phyloP scores from a whole-genome alignment of 2,888 invertebrate genomes.

The Pachliopta kotzebuea region DNA sequence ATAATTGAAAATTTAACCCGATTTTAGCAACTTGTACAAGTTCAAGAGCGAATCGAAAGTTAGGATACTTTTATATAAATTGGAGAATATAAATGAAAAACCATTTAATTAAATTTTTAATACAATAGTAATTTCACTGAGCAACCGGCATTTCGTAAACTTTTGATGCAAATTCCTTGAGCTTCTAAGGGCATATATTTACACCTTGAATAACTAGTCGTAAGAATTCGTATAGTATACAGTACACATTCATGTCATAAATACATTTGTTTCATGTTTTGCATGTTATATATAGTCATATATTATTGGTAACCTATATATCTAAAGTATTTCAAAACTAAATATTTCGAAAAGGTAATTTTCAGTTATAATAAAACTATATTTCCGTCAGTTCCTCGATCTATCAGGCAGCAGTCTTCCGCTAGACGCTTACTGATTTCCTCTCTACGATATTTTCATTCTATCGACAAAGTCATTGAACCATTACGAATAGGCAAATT shows the following conservation, averaged over 20 bases:
- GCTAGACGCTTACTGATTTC: background rate
- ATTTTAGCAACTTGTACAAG: background rate
- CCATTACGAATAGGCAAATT: background rate
- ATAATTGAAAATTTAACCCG: background rate
- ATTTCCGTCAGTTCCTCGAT: background rate
- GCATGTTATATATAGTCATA: too few relatives aligned
- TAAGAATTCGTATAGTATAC: too few relatives aligned
- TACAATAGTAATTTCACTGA: too few relatives aligned
- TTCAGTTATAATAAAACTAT: background rate
- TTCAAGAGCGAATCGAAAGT: background rate
- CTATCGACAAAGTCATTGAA: background rate
- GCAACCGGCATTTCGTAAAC: too few relatives aligned
- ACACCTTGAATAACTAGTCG: too few relatives aligned
- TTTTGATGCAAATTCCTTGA: too few relatives aligned
- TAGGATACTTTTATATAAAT: background rate
- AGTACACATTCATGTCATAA: too few relatives aligned
- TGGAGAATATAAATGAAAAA: background rate
- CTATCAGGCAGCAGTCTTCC: background rate
- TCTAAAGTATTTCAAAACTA: too few relatives aligned
- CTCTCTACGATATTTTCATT: background rate
- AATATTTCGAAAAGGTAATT: too few relatives aligned
- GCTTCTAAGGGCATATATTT: too few relatives aligned
- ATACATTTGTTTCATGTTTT: too few relatives aligned
- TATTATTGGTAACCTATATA: too few relatives aligned
- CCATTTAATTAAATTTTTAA: background rate